phyloP scores from a whole-genome alignment of 1,140 invertebrate species.

The Bombus haemorrhoidalis region DNA sequence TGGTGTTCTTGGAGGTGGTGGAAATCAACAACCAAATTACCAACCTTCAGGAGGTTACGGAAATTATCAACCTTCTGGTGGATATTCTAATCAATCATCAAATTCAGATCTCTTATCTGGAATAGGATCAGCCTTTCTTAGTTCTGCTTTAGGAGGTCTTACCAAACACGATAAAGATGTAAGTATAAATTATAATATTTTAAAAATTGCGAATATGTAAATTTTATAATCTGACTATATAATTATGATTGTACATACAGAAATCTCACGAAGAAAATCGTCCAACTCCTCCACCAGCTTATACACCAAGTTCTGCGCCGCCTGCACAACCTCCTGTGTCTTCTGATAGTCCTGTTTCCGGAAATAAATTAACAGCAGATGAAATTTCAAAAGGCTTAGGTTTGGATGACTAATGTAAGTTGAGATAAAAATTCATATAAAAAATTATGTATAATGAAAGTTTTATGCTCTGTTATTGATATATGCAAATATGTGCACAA shows the following conservation, averaged over 20 bases:
- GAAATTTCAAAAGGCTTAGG: slow-evolving; percentile 81
- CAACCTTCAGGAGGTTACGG: slow-evolving; percentile 73
- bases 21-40: slow-evolving; percentile 61
- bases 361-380: slow-evolving; percentile 74
- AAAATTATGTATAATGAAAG: background rate
- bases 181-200: slow-evolving; percentile 41
- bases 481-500: background rate
- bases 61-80: slow-evolving; percentile 69
- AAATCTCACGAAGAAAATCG: slow-evolving; percentile 57
- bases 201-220: background rate
- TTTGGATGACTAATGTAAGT: slow-evolving; percentile 69
- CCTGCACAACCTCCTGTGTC: slow-evolving; percentile 47
- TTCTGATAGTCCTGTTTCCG: slow-evolving; percentile 58
- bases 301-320: slow-evolving; percentile 45
- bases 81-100: slow-evolving; percentile 55
- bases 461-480: slow-evolving; percentile 45
- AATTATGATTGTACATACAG: slow-evolving; percentile 41
- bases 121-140: slow-evolving; percentile 76
- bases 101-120: slow-evolving; percentile 72
- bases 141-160: slow-evolving; percentile 76
- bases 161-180: slow-evolving; percentile 74
- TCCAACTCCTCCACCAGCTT: slow-evolving; percentile 34
- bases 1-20: slow-evolving; percentile 76
- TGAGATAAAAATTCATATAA: background rate
- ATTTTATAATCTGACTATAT: background rate